phyloP scores from a whole-genome alignment of 2,797 vertebrate genomes.

The Sebastes hopkinsi region DNA sequence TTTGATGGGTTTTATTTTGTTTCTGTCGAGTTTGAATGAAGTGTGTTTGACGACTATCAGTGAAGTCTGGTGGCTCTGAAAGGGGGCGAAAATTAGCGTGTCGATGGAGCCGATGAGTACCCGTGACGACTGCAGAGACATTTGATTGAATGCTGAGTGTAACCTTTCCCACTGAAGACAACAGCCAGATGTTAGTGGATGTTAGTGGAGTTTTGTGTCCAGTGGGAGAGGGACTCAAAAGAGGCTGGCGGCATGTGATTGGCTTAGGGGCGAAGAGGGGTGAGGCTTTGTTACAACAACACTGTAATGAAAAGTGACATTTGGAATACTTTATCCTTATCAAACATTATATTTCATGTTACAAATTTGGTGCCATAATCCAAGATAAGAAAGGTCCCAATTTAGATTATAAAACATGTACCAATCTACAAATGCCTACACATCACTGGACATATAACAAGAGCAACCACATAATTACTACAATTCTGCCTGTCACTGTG shows the following conservation, averaged over 20 bases:
- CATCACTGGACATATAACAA: not conserved
- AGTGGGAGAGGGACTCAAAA: too few species aligned
- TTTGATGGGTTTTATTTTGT: too few species aligned
- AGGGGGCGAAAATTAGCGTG: not conserved
- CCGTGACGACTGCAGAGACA: too few species aligned
- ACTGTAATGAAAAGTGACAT: not conserved
- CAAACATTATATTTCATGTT: not conserved
- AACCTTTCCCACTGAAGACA: too few species aligned
- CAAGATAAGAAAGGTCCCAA: not conserved
- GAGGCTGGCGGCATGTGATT: too few species aligned
- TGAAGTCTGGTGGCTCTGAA: not conserved
- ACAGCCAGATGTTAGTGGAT: too few species aligned
- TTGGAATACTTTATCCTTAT: not conserved
- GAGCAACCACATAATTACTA: not conserved
- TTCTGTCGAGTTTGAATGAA: too few species aligned
- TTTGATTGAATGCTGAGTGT: too few species aligned
- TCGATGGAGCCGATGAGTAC: too few species aligned
- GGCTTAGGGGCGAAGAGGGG: too few species aligned
- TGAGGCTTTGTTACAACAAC: not conserved
- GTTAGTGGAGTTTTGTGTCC: too few species aligned
- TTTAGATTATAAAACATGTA: not conserved
- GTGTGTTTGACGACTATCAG: too few species aligned
- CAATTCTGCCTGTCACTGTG: not conserved
- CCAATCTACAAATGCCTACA: not conserved
- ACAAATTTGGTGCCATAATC: not conserved